These are phyloP conservation scores for Onychorhynchus coronatus DNA, from an alignment of 2,113 vertebrate genomes.

Conservation along the genomic window DNA sequence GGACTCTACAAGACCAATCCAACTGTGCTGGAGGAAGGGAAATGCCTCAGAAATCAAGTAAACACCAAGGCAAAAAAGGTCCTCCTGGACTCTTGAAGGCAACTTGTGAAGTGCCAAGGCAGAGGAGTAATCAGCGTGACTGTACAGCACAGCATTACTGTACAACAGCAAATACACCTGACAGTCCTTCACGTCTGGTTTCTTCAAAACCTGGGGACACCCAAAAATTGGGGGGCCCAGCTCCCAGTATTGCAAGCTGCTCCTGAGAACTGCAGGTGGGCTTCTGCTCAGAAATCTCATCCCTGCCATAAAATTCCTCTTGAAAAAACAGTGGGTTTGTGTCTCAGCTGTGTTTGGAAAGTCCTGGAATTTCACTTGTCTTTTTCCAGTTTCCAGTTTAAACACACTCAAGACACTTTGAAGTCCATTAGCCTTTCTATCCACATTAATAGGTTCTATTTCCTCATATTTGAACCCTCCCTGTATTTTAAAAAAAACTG, in stretches of 20 bases:
- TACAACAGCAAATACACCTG: neutral
- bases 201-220: neutral
- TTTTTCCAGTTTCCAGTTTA: neutral
- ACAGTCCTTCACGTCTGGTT: neutral
- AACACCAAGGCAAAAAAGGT: neutral
- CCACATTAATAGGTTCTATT: neutral
- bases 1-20: neutral
- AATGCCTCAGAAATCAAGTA: neutral
- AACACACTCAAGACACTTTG: neutral
- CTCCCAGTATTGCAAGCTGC: fast-evolving
- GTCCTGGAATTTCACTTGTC: neutral
- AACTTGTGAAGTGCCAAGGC: neutral
- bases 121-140: neutral
- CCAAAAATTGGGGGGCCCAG: fast-evolving
- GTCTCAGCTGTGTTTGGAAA: neutral
- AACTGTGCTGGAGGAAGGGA: neutral
- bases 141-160: no score
- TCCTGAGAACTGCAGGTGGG: neutral
- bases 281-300: neutral
- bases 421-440: neutral
- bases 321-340: neutral
- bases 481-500: neutral
- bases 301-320: neutral
- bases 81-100: neutral
- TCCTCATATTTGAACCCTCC: neutral